Evolutionary conservation across 2,888 invertebrate species (phyloP).

Genomic region (Phoenoteleia sp.): DNA sequence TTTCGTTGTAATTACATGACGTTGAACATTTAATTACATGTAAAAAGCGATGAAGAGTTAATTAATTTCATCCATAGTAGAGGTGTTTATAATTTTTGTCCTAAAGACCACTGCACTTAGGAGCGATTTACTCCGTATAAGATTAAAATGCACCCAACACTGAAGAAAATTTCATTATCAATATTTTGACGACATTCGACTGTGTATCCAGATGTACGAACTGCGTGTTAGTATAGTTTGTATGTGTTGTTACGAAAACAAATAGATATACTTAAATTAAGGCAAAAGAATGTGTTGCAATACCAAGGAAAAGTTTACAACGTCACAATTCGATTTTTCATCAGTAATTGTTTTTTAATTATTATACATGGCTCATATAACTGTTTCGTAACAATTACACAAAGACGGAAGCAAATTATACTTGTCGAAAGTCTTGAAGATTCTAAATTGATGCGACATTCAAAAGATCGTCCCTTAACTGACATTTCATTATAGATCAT

Average conservation of each 20-base stretch:
- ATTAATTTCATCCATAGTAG: neutral
- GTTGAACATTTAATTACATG: neutral
- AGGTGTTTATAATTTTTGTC: neutral
- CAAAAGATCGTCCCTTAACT: neutral
- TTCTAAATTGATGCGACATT: constrained; percentile 5
- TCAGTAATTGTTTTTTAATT: neutral
- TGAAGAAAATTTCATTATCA: constrained; percentile 11
- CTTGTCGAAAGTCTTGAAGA: constrained; percentile 10
- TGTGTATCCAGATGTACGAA: constrained; percentile 34
- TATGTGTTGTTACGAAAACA: constrained; percentile 53
- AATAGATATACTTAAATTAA: constrained; percentile 23
- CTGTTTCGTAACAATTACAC: neutral
- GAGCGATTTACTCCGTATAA: constrained; percentile 19
- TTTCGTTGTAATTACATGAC: neutral
- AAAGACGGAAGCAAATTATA: neutral
- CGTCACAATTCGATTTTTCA: constrained; percentile 15
- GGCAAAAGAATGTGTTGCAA: neutral
- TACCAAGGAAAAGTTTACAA: constrained; percentile 5
- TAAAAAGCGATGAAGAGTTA: neutral
- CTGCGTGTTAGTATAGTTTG: constrained; percentile 53
- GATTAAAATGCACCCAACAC: constrained; percentile 36
- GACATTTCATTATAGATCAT: no score
- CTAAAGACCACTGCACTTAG: neutral
- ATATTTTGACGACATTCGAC: constrained; percentile 34
- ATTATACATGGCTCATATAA: neutral